Conservation (phyloP, 2,888 invertebrate species). For the Hartigia nigra region DNA sequence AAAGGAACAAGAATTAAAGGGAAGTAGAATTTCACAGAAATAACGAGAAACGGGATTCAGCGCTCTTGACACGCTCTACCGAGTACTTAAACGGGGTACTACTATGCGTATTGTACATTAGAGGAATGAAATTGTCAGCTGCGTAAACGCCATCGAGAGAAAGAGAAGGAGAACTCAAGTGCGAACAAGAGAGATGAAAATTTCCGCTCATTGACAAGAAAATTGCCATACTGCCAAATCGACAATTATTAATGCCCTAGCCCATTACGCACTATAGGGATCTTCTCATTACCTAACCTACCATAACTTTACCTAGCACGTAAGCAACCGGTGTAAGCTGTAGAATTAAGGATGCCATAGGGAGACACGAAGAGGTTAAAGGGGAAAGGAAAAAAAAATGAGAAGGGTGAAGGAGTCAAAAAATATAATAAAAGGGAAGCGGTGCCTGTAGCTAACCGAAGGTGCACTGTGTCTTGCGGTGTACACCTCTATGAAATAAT, state of each 20-base stretch:
- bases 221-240: conserved; percentile 65
- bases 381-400: conserved; percentile 27
- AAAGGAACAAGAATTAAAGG: neutral
- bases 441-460: conserved; percentile 55
- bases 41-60: neutral
- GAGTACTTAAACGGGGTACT: neutral
- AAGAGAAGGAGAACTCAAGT: neutral
- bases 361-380: conserved; percentile 21
- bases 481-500: conserved; percentile 37
- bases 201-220: conserved; percentile 53
- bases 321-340: conserved; percentile 58
- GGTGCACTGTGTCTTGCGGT: conserved; percentile 38
- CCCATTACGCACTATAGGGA: conserved; percentile 60
- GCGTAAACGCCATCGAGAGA: too few relatives aligned
- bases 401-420: conserved; percentile 38
- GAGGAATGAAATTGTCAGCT: neutral
- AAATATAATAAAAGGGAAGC: conserved; percentile 32
- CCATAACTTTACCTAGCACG: conserved; percentile 57
- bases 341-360: conserved; percentile 53
- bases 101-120: neutral
- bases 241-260: conserved; percentile 60
- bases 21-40: neutral
- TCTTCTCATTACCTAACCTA: conserved; percentile 55
- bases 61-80: neutral
- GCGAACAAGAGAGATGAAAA: conserved; percentile 37